Percentiles rank a stretch among this genome's conserved stretches.
Conservation (phyloP, 2,888 invertebrate genomes). For the Drosophila stalkeri region DNA sequence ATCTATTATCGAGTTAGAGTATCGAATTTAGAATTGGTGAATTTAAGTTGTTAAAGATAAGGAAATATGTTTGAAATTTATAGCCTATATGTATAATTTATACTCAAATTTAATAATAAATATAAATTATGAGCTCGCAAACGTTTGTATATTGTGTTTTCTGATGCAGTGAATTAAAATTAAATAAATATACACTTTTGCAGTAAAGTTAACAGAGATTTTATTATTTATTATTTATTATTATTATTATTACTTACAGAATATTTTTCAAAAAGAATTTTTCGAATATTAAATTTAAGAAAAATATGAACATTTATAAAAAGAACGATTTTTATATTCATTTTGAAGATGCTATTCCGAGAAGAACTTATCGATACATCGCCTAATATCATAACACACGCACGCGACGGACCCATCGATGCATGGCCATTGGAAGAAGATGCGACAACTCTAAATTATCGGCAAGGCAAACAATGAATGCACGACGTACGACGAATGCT, state of each 20-base stretch:
- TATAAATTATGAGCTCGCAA: neutral
- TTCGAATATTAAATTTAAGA: neutral
- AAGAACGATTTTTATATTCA: neutral
- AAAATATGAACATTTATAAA: too few species aligned
- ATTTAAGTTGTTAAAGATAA: too few species aligned
- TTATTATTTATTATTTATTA: too few species aligned
- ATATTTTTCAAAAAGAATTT: neutral
- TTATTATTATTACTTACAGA: too few species aligned
- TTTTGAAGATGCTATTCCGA: neutral
- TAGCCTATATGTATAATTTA: too few species aligned
- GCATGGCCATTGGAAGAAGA: constrained; percentile 9
- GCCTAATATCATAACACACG: neutral
- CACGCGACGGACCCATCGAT: constrained; percentile 9
- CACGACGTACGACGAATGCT: constrained; percentile 57
- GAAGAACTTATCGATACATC: constrained; percentile 30
- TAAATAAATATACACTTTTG: neutral
- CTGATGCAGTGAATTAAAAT: neutral
- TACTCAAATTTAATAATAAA: neutral
- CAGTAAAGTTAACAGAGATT: too few species aligned
- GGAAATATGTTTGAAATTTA: too few species aligned
- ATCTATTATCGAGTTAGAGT: neutral
- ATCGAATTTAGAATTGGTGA: neutral
- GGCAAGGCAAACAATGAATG: constrained; percentile 64
- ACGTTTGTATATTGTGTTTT: neutral
- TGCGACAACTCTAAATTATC: constrained; percentile 54